phyloP scores from a whole-genome alignment of 2,113 vertebrate genomes.

The Edolisoma coerulescens region DNA sequence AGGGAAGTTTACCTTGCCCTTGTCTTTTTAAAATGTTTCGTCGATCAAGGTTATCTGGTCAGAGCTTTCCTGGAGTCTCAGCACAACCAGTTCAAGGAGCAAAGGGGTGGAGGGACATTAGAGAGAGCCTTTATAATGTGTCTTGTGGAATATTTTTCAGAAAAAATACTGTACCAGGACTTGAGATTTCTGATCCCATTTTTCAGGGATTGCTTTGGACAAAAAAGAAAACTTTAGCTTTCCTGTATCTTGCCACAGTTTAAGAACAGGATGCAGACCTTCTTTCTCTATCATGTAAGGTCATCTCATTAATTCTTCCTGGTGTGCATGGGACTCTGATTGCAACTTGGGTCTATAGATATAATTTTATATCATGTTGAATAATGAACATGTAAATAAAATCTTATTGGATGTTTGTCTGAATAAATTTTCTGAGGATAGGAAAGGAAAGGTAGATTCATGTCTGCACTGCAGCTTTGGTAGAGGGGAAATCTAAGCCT shows the following conservation, averaged over 20 bases:
- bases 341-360: not conserved
- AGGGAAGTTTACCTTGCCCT: slow-evolving; percentile 35
- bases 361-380: not conserved
- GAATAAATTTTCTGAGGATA: not conserved
- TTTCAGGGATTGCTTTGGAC: not conserved
- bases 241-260: not conserved
- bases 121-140: not conserved
- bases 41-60: slow-evolving; percentile 19
- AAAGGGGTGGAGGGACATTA: not conserved
- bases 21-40: not conserved
- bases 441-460: not conserved
- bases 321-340: rapidly evolving
- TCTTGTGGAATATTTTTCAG: not conserved
- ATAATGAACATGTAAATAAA: not conserved
- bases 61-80: not conserved
- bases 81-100: not conserved
- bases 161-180: not conserved
- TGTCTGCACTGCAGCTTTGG: not conserved
- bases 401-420: not conserved
- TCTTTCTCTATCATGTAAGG: not conserved
- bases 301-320: not conserved
- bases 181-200: not conserved
- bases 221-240: not conserved
- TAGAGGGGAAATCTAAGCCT: not conserved
- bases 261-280: not conserved